A percentile compares a stretch with the other conserved stretches of the same genome.
Conservation (phyloP, 2,888 invertebrate species). For the Selenia dentaria region DNA sequence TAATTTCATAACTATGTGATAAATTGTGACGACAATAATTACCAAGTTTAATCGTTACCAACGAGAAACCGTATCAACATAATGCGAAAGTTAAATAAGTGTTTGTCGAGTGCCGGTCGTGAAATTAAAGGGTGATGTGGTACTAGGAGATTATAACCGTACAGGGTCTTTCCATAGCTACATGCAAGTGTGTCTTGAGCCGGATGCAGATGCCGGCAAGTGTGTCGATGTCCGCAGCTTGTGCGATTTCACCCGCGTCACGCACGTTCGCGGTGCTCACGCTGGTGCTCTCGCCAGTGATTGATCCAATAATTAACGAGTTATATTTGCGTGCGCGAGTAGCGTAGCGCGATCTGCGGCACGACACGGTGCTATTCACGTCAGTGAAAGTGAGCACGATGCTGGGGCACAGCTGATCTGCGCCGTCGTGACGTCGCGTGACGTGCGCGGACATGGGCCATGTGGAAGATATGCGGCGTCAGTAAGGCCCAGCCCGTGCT, state of each 20-base stretch:
- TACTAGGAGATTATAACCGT: conserved; percentile 30
- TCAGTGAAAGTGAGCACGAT: conserved; percentile 75
- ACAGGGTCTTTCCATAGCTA: conserved; percentile 32
- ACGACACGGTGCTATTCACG: conserved; percentile 38
- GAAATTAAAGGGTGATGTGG: conserved; percentile 41
- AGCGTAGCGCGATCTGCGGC: conserved; percentile 26
- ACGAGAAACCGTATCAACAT: conserved; percentile 10
- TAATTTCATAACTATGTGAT: conserved; percentile 52
- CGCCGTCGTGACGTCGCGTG: conserved; percentile 58
- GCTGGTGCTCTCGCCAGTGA: conserved; percentile 53
- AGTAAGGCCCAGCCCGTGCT: conserved; percentile 75
- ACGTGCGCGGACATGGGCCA: conserved; percentile 76
- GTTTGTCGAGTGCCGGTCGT: conserved; percentile 33
- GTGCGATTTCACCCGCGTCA: conserved; percentile 77
- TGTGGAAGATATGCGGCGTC: conserved; percentile 82
- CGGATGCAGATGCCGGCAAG: conserved; percentile 64
- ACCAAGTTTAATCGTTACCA: conserved; percentile 39
- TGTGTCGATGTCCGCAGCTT: conserved; percentile 61
- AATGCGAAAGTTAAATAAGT: conserved; percentile 12
- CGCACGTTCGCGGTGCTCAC: conserved; percentile 67
- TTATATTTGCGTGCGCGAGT: conserved; percentile 57
- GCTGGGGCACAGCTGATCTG: conserved; percentile 64
- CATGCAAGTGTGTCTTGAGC: conserved; percentile 45
- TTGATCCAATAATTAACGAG: conserved; percentile 64
- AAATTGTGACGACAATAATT: conserved; percentile 48